Evolutionary conservation across 1,140 invertebrate species (phyloP).

Genomic region (Meloidogyne chitwoodi): DNA sequence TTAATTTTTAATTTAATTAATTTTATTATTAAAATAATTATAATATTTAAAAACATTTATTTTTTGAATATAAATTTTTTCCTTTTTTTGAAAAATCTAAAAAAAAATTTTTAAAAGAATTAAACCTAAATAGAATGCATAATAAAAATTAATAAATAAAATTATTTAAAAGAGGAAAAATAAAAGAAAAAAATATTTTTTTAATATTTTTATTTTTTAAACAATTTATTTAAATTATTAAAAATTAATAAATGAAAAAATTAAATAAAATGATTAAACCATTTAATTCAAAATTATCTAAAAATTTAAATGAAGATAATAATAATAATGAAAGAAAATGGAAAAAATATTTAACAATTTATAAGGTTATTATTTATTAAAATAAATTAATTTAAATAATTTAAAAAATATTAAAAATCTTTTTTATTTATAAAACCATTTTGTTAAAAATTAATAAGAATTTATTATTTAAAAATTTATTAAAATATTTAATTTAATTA

Average conservation of each 20-base stretch:
- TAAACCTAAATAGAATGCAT: background rate
- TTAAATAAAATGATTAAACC: background rate
- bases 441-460: background rate
- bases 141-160: background rate
- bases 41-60: background rate
- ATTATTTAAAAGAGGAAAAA: background rate
- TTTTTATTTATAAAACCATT: too few relatives aligned
- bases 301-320: background rate
- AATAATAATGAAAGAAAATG: background rate
- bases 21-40: too few relatives aligned
- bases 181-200: background rate
- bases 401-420: too few relatives aligned
- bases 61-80: background rate
- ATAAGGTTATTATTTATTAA: background rate
- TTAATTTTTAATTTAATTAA: too few relatives aligned
- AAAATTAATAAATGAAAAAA: too few relatives aligned
- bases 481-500: background rate
- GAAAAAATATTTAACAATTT: background rate
- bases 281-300: background rate
- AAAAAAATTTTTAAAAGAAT: background rate
- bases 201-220: background rate
- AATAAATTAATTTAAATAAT: background rate
- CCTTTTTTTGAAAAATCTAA: background rate
- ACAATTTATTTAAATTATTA: too few relatives aligned
- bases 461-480: background rate